Conservation (phyloP, 2,888 invertebrate genomes). For the Lottia gigantea region DNA sequence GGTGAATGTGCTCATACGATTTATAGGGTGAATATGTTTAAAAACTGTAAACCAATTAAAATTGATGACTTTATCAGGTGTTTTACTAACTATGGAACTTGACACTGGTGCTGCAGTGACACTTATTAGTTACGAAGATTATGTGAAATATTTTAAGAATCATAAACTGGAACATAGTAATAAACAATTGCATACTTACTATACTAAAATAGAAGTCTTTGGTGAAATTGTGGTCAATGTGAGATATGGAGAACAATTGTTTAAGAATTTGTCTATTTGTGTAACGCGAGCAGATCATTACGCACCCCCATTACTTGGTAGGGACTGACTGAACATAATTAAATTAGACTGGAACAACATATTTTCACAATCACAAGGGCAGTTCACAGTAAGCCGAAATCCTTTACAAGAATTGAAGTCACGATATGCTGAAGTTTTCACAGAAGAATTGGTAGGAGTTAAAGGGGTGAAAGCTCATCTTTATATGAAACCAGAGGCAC, state of each 20-base stretch:
- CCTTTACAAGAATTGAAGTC: background rate
- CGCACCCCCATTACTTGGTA: background rate
- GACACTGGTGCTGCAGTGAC: no score
- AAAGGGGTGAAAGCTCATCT: slow-evolving; percentile 1
- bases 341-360: background rate
- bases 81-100: no score
- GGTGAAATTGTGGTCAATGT: background rate
- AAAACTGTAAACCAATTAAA: no score
- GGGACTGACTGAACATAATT: background rate
- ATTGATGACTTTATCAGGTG: no score
- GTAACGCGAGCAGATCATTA: no score
- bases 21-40: no score
- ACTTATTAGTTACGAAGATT: slow-evolving; percentile 1
- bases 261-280: no score
- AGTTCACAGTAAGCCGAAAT: background rate
- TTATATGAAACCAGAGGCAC: slow-evolving; percentile 9
- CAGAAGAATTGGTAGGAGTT: background rate
- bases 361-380: background rate
- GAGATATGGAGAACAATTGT: background rate
- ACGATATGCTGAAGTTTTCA: background rate
- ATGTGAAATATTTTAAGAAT: background rate
- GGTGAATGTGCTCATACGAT: no score
- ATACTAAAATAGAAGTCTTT: background rate
- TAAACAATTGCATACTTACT: background rate
- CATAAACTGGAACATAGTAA: background rate